A percentile compares a stretch with the other conserved stretches of the same genome.
phyloP scores from a whole-genome alignment of 2,797 vertebrate genomes.

The Ceryle rudis region DNA sequence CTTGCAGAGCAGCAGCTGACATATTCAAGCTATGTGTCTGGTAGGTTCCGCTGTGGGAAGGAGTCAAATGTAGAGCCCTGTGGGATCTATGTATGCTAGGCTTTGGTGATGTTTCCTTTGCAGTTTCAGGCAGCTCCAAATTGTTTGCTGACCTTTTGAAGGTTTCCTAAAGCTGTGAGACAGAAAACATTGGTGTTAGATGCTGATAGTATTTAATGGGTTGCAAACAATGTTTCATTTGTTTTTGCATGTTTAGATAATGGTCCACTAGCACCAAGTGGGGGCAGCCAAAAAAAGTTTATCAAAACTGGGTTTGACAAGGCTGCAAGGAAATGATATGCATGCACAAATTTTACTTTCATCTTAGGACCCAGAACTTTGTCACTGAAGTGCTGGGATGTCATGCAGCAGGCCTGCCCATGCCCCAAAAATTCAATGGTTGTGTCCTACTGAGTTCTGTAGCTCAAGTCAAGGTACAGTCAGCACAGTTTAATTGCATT shows the following conservation, averaged over 20 bases:
- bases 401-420: not conserved
- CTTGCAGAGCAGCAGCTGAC: not conserved
- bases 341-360: not conserved
- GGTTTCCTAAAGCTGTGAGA: not conserved
- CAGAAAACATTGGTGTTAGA: not conserved
- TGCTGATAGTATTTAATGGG: not conserved
- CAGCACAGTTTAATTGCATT: not conserved
- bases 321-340: not conserved
- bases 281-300: not conserved
- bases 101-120: not conserved
- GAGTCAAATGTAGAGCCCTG: not conserved
- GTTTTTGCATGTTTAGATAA: not conserved
- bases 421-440: not conserved
- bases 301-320: not conserved
- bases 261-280: not conserved
- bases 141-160: not conserved
- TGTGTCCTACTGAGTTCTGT: not conserved
- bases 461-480: not conserved
- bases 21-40: accelerated
- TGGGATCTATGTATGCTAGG: not conserved
- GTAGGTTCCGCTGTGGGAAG: not conserved
- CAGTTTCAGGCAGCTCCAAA: not conserved
- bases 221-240: not conserved
- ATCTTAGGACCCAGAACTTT: not conserved
- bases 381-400: not conserved